phyloP scores from a whole-genome alignment of 2,797 vertebrate genomes.

The Pseudochirops cupreus region DNA sequence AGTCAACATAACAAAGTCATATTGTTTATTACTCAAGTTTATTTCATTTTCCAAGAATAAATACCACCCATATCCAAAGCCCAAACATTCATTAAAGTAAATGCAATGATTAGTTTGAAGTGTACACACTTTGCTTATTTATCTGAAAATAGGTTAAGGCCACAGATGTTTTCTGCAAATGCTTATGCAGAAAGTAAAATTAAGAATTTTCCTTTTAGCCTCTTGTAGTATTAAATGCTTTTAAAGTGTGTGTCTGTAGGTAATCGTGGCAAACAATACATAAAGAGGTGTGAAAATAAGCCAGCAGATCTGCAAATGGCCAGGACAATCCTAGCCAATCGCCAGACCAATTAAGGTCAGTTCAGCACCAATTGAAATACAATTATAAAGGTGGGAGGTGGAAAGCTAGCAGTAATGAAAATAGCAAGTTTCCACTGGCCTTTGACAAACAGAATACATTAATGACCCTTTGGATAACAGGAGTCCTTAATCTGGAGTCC shows the following conservation, averaged over 20 bases:
- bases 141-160: conserved; percentile 37
- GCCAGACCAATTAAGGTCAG: conserved; percentile 3
- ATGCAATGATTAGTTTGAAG: not conserved
- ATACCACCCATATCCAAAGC: conserved; percentile 37
- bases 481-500: not conserved
- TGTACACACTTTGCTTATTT: not conserved
- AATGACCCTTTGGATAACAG: not conserved
- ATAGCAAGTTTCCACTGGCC: not conserved
- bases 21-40: conserved; percentile 34
- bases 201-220: conserved; percentile 50
- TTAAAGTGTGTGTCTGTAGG: conserved; percentile 14
- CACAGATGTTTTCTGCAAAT: conserved; percentile 45
- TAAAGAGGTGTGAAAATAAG: conserved; percentile 36
- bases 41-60: conserved; percentile 53
- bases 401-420: not conserved
- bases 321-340: not conserved
- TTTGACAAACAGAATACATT: not conserved
- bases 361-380: not conserved
- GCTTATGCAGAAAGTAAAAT: conserved; percentile 29
- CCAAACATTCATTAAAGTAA: conserved; percentile 5
- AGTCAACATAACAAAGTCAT: not conserved
- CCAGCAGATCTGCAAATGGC: conserved; percentile 9
- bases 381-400: not conserved
- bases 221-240: conserved; percentile 42
- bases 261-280: not conserved